Evolutionary conservation across 2,113 vertebrate species (phyloP).

Genomic region (Alexandromys fortis): DNA sequence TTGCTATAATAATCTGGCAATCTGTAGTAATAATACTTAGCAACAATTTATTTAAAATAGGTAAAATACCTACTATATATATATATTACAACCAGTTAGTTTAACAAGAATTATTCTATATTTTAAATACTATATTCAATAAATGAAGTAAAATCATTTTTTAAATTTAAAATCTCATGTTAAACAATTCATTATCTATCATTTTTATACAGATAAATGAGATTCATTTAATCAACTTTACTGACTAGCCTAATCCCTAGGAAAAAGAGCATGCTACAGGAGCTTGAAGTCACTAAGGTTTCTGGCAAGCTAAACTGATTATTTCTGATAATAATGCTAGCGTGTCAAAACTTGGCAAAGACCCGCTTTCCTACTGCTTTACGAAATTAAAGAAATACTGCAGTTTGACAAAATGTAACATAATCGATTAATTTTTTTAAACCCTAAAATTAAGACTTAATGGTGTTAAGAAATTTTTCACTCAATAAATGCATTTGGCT

Average conservation of each 20-base stretch:
- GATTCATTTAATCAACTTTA: slow-evolving; percentile 29
- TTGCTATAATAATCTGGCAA: slow-evolving; percentile 50
- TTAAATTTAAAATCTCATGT: slow-evolving; percentile 37
- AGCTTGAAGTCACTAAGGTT: slow-evolving; percentile 36
- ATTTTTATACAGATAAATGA: slow-evolving; percentile 49
- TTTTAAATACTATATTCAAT: slow-evolving; percentile 55
- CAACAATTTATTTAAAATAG: slow-evolving; percentile 66
- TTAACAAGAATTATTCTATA: slow-evolving; percentile 40
- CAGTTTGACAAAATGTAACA: slow-evolving; percentile 50
- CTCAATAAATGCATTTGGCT: slow-evolving; percentile 35
- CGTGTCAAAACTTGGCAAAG: slow-evolving; percentile 55
- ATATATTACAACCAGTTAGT: slow-evolving; percentile 4
- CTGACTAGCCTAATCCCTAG: background rate
- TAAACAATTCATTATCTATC: background rate
- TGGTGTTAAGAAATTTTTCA: slow-evolving; percentile 40
- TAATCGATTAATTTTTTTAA: slow-evolving; percentile 37
- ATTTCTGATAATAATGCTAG: slow-evolving; percentile 48
- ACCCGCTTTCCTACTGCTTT: slow-evolving; percentile 1
- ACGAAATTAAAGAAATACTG: slow-evolving; percentile 33
- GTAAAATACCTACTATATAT: slow-evolving; percentile 53
- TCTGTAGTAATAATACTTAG: slow-evolving; percentile 45
- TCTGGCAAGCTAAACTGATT: slow-evolving; percentile 58
- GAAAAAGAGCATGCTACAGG: slow-evolving; percentile 28
- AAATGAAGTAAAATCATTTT: slow-evolving; percentile 59
- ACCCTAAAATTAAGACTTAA: slow-evolving; percentile 46